These are phyloP conservation scores for Buphagus erythrorhynchus DNA, from an alignment of 2,797 vertebrate genomes.

Conservation along the genomic window DNA sequence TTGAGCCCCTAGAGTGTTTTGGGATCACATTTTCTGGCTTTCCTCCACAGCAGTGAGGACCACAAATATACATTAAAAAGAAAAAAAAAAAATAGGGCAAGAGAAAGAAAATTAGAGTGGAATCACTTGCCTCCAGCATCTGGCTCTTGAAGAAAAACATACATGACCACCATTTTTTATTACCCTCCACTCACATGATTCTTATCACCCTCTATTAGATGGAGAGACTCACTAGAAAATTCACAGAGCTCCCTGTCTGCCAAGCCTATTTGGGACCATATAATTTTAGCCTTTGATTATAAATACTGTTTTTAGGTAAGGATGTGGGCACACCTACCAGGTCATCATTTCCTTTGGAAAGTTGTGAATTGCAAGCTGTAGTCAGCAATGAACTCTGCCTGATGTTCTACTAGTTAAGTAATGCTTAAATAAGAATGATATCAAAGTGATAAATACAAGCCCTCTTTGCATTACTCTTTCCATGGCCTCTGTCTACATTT, in stretches of 20 bases:
- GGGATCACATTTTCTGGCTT: background rate
- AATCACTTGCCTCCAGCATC: constrained; percentile 42
- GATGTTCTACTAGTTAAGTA: constrained; percentile 19
- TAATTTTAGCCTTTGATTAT: background rate
- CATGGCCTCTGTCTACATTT: constrained; percentile 32
- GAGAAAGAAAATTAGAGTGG: constrained; percentile 11
- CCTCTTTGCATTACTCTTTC: background rate
- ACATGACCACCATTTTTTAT: background rate
- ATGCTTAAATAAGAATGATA: constrained; percentile 22
- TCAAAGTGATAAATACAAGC: constrained; percentile 27
- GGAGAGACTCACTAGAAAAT: background rate
- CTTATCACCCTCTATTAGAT: background rate
- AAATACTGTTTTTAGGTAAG: background rate
- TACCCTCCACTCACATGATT: background rate
- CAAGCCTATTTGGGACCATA: background rate
- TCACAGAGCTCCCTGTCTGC: background rate
- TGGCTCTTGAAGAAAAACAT: constrained; percentile 26
- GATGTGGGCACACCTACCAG: background rate
- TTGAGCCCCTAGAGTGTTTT: background rate
- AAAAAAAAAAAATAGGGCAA: background rate
- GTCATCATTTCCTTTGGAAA: constrained; percentile 14
- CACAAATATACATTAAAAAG: background rate
- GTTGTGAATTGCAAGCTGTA: background rate
- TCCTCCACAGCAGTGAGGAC: background rate
- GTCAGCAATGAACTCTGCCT: constrained; percentile 21